Base-by-base conservation (phyloP, 2,797 vertebrate species). In the Aulostomus chinensis region DNA sequence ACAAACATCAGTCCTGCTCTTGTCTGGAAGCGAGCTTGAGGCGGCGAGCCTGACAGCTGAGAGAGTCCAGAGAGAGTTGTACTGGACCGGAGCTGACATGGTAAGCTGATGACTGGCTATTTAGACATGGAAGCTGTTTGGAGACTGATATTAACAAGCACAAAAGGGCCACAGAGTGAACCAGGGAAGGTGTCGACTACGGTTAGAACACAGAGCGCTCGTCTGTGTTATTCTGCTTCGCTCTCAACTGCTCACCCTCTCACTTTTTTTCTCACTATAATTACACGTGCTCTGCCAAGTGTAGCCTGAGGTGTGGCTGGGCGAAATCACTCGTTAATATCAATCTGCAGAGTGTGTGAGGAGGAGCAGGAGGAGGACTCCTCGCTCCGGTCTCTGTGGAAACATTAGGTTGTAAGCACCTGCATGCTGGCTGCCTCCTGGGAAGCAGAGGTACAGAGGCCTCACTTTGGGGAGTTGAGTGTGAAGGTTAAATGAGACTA, bases 371-470 rank as follows among this genome's bases (percentile, higher is more conserved):
- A 81, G 85, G 67, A 84, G 84, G 88, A 79, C 87, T 82, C 10
- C 69, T 76, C 59, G 7, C 26, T 73, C 66, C 56, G 58, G 86
- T 93, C 89, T 89, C 93, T 88, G 83, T 93, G 90, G 91, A 93
- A 94, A 93, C 90, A 76, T 69, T 62, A 69, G 73, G 86, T 73
- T 86, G 74, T 81, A 81, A 90, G 83, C 66, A 78, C 83, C 78
- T 88, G 85, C 60, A 62, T 0, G 63, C 20, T 26, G 5, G 28
- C 14, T 52, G 39, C 61, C 88, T 69, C 60, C 32, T 38, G 80
- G 71, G 84, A 71, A 61, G 22, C 36, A 68, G 48, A 68, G 60
- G 67, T 69, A 42, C 66, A 56, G 29, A 65, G 70, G 59, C 61
- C 46, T 72, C 35, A 22, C 77, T 67, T 48, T 32, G 35, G 80